Evolutionary conservation across 2,888 invertebrate genomes (phyloP).

Genomic region (Chalcosyrphus nemorum): DNA sequence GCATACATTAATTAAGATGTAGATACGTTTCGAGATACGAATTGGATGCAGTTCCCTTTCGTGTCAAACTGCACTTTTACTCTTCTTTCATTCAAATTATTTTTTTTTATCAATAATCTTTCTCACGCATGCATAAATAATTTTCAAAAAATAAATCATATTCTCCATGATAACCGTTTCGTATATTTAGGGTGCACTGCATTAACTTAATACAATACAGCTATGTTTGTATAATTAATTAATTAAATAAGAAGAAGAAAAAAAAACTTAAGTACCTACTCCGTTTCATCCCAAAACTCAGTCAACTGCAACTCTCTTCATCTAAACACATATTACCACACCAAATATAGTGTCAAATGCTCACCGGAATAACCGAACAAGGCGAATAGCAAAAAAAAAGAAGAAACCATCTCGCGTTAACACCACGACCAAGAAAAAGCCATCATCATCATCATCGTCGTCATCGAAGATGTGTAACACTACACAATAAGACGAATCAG

Average conservation of each 20-base stretch:
- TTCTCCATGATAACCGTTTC: not conserved
- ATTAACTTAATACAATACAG: slow-evolving; percentile 4
- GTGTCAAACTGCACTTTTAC: slow-evolving; percentile 5
- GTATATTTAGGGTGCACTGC: not conserved
- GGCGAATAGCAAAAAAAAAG: slow-evolving; percentile 23
- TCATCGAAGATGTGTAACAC: slow-evolving; percentile 47
- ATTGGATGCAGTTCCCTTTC: not conserved
- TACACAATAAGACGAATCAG: slow-evolving; percentile 28
- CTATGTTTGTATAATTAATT: slow-evolving; percentile 14
- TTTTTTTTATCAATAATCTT: not conserved
- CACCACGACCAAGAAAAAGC: slow-evolving; percentile 14
- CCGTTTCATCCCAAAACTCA: slow-evolving; percentile 29
- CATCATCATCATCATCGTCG: slow-evolving; percentile 34
- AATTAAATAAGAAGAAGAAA: not conserved
- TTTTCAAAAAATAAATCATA: slow-evolving; percentile 7
- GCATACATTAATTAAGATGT: not conserved
- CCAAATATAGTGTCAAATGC: slow-evolving; percentile 43
- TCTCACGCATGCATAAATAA: not conserved
- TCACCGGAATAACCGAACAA: slow-evolving; percentile 41
- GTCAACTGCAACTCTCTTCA: slow-evolving; percentile 39
- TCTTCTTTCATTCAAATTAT: not conserved
- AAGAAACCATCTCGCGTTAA: slow-evolving; percentile 24
- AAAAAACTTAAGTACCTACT: slow-evolving; percentile 19
- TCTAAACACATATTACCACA: slow-evolving; percentile 21
- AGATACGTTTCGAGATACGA: not conserved